Evolutionary conservation across 2,797 vertebrate genomes (phyloP).

Genomic region (Gymnopithys bicolor): DNA sequence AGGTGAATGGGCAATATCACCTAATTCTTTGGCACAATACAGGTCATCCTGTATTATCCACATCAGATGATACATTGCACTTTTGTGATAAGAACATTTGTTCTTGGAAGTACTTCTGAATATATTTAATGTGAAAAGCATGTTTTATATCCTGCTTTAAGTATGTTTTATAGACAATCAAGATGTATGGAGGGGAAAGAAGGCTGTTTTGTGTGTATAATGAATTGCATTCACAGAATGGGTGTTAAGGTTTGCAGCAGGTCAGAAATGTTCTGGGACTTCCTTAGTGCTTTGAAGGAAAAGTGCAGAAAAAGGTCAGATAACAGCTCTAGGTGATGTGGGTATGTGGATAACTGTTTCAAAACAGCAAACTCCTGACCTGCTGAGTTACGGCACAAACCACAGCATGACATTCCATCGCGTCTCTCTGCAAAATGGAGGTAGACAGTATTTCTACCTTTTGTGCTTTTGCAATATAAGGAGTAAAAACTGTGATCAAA

Average conservation of each 20-base stretch:
- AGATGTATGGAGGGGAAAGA: neutral
- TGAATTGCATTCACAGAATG: neutral
- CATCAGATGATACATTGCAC: neutral
- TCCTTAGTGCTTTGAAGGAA: neutral
- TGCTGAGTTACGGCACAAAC: neutral
- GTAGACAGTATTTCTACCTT: neutral
- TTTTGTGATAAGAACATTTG: neutral
- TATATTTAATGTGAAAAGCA: neutral
- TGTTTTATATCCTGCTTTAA: neutral
- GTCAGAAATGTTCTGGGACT: neutral
- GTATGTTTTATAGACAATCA: neutral
- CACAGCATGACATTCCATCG: accelerated
- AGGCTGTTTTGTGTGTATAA: neutral
- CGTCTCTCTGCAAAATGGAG: neutral
- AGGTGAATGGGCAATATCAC: neutral
- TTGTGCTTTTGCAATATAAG: neutral
- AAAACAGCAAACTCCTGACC: neutral
- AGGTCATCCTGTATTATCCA: neutral
- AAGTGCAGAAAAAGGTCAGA: neutral
- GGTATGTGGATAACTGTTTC: neutral
- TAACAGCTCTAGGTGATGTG: neutral
- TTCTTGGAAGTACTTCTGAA: neutral
- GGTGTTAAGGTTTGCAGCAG: neutral
- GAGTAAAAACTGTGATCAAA: neutral
- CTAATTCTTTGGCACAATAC: neutral